Percentiles rank a stretch among this genome's conserved stretches.
These are phyloP conservation scores for Poeciliopsis prolifica DNA, from an alignment of 2,113 vertebrate species.

Conservation along the genomic window DNA sequence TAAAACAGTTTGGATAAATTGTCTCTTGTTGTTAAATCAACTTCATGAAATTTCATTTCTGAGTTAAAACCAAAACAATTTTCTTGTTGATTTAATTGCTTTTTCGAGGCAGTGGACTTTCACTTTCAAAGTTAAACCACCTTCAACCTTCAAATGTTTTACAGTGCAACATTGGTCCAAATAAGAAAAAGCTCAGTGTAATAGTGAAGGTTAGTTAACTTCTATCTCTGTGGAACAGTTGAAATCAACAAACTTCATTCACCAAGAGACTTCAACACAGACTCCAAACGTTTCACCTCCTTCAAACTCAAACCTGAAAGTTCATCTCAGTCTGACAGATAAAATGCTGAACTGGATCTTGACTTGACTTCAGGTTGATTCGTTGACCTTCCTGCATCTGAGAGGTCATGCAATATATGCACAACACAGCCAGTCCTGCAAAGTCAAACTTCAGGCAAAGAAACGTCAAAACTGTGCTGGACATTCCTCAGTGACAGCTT, in stretches of 20 bases:
- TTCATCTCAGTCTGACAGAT: conserved; percentile 19
- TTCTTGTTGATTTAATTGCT: too few species aligned
- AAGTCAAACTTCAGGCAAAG: conserved; percentile 19
- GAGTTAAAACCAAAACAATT: too few species aligned
- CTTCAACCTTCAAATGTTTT: too few species aligned
- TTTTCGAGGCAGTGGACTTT: too few species aligned
- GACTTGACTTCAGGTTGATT: conserved; percentile 16
- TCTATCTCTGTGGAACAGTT: background rate
- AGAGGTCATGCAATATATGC: conserved; percentile 8
- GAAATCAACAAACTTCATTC: too few species aligned
- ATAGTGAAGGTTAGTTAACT: too few species aligned
- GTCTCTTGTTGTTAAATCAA: too few species aligned
- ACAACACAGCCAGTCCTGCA: conserved; percentile 1
- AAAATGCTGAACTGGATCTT: conserved; percentile 6
- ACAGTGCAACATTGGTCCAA: too few species aligned
- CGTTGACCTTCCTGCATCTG: background rate
- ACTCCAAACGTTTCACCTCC: background rate
- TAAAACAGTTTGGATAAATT: too few species aligned
- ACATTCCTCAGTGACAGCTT: conserved; percentile 31
- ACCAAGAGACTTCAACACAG: background rate
- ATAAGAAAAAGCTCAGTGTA: background rate
- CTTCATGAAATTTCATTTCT: too few species aligned
- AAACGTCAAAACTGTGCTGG: background rate
- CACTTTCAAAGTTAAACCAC: too few species aligned
- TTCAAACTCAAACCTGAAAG: conserved; percentile 5